phyloP scores from a whole-genome alignment of 2,797 vertebrate genomes.

The Phrynocephalus vlangalii region DNA sequence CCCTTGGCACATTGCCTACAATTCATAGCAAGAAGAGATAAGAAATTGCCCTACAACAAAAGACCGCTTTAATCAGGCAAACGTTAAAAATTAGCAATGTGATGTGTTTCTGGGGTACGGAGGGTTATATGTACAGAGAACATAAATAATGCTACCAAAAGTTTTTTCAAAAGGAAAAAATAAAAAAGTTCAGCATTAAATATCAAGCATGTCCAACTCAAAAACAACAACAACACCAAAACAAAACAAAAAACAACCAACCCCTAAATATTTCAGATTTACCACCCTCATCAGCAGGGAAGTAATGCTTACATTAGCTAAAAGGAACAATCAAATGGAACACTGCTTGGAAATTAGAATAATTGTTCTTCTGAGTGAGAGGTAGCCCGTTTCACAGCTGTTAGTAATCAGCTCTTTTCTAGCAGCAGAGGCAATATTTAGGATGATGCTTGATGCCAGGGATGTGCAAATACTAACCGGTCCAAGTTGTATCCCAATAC shows the following conservation, averaged over 20 bases:
- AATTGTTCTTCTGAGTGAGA: background rate
- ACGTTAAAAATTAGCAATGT: no score
- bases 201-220: background rate
- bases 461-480: no score
- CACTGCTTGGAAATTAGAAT: background rate
- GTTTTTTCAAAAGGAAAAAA: background rate
- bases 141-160: no score
- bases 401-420: conserved; percentile 7
- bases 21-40: no score
- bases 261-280: background rate
- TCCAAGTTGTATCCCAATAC: no score
- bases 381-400: background rate
- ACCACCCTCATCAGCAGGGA: background rate
- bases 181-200: background rate
- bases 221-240: no score
- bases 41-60: no score
- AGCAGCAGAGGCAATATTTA: background rate
- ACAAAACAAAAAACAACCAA: no score
- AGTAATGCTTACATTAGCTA: background rate
- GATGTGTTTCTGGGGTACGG: no score
- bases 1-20: no score
- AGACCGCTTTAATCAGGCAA: no score
- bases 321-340: conserved; percentile 2
- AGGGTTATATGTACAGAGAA: no score
- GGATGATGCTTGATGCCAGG: background rate